Base-by-base conservation (phyloP, 2,888 invertebrate species). In the Megastigmus dorsalis region DNA sequence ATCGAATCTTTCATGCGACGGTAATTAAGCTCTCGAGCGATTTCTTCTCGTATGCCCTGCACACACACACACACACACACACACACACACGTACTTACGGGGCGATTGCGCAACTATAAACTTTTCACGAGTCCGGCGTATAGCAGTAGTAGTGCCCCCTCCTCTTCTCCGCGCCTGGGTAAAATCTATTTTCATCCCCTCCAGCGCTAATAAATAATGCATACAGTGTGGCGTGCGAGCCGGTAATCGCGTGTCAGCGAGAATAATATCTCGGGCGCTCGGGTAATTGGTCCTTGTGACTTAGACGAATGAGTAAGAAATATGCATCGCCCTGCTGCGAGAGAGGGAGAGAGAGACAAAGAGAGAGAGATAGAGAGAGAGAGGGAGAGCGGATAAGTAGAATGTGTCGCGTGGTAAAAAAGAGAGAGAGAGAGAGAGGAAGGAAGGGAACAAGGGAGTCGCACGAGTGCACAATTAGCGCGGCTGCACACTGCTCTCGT, bases 231-330 rank as follows among this genome's bases (percentile, higher is more conserved):
- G 66, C 54, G 54, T 67, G 65, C 36, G 15, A 3, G 48, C 30
- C 20, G 2, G 36, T 3, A 30, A 9, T 48, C 54, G 26, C 26
- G 48, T 15, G 65, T 26, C 52, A 7, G 15, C 26, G 41, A 26
- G 20, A 38, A 23, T 50, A 50, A 57, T 68, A 68, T 68, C 45
- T 15, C 48, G n/a, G 30, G 33, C 59, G 70, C 38, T 6, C 20
- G 69, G 26, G 41, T 62, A 71, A 63, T 71, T 65, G 65, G 48
- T 48, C 71, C 15, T 41, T 33, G 59, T 33, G 65, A 73, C 65
- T 67, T 65, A 60, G 73, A 73, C 62, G 59, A 60, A 73, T 36
- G 67, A 54, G 60, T 20, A 26, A 36, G 28, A 52, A 43, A 38
- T 38, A 10, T 30, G 13, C 30, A n/a, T 52, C 2, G 52, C 28